phyloP scores from a whole-genome alignment of 2,888 invertebrate species.

The Drosophila engyochracea region DNA sequence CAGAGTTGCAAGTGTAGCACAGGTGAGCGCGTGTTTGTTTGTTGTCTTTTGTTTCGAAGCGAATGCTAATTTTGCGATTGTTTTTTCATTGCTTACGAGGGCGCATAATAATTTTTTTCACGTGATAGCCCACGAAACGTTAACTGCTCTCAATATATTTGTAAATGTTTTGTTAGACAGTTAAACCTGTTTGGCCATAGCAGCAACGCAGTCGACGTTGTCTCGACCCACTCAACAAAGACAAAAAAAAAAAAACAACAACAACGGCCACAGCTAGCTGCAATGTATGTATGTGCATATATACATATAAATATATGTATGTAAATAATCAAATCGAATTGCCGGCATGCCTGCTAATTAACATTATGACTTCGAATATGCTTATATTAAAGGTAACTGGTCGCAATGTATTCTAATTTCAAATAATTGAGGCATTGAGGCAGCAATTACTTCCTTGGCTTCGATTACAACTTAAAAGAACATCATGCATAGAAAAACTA shows the following conservation, averaged over 20 bases:
- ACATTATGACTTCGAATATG: slow-evolving; percentile 69
- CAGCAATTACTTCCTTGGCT: slow-evolving; percentile 61
- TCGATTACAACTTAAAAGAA: slow-evolving; percentile 12
- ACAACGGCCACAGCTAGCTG: slow-evolving; percentile 21
- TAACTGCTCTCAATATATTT: slow-evolving; percentile 59
- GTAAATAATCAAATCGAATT: slow-evolving; percentile 61
- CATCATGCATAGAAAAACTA: slow-evolving; percentile 3
- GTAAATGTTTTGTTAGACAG: slow-evolving; percentile 38
- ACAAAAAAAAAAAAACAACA: slow-evolving; percentile 25
- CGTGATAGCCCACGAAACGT: slow-evolving; percentile 65
- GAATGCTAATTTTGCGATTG: slow-evolving; percentile 42
- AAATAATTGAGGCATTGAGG: slow-evolving; percentile 45
- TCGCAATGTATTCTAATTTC: slow-evolving; percentile 13
- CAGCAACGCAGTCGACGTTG: slow-evolving; percentile 31
- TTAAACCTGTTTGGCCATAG: slow-evolving; percentile 76
- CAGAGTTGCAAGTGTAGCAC: slow-evolving; percentile 39
- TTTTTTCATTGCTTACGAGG: slow-evolving; percentile 51
- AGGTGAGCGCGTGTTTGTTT: slow-evolving; percentile 35
- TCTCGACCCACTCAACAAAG: slow-evolving; percentile 60
- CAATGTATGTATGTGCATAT: slow-evolving; percentile 1
- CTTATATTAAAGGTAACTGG: background rate
- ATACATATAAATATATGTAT: slow-evolving; percentile 4
- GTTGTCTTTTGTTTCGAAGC: slow-evolving; percentile 36
- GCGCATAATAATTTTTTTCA: slow-evolving; percentile 55
- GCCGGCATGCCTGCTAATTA: slow-evolving; percentile 68